Evolutionary conservation across 2,113 vertebrate genomes (phyloP).

Genomic region (Plestiodon gilberti): DNA sequence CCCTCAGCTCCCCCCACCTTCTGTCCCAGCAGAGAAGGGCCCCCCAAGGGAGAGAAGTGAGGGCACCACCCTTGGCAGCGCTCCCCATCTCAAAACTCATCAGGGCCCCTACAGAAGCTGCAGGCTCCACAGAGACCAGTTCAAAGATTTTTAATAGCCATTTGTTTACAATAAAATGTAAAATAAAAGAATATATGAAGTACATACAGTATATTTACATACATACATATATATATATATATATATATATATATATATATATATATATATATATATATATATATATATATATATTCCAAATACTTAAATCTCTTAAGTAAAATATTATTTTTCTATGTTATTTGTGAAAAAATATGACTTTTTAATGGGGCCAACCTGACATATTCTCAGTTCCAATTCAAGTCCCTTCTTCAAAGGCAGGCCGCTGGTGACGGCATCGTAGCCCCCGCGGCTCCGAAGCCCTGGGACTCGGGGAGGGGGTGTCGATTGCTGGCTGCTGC

Average conservation of each 20-base stretch:
- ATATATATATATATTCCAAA: constrained; percentile 79
- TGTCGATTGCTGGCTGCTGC: too few relatives aligned
- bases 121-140: constrained; percentile 67
- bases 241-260: constrained; percentile 78
- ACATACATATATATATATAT: constrained; percentile 78
- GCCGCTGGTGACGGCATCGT: constrained; percentile 62
- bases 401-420: constrained; percentile 80
- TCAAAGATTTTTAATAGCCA: constrained; percentile 76
- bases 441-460: too few relatives aligned
- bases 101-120: not conserved
- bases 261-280: constrained; percentile 79
- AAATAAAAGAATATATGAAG: constrained; percentile 84
- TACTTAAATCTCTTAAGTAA: constrained; percentile 84
- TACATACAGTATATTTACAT: constrained; percentile 82
- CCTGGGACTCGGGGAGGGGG: too few relatives aligned
- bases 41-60: not conserved
- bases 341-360: constrained; percentile 86
- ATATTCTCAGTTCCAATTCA: constrained; percentile 78
- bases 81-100: not conserved
- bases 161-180: constrained; percentile 81
- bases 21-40: rapidly evolving
- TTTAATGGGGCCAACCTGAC: constrained; percentile 76
- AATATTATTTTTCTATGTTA: constrained; percentile 81
- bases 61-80: not conserved
- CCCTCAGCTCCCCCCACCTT: rapidly evolving